Evolutionary conservation across 2,888 invertebrate species (phyloP), one percentile per base, ranked within the genome.

Genomic region (Caradrina clavipalpis): DNA sequence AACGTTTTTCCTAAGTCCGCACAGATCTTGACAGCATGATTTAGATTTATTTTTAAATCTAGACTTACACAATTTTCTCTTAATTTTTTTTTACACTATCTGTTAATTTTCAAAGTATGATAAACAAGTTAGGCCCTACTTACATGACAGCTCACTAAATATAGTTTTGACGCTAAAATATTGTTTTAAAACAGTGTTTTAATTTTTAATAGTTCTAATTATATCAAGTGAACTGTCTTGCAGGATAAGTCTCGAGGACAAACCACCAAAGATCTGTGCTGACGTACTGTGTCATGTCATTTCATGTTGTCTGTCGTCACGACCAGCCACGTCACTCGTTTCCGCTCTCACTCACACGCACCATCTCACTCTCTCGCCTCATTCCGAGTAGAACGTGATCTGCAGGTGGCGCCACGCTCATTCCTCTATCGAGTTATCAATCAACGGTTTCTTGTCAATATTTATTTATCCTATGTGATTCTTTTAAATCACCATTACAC

Each of bases 281-380:
- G 76, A 77, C 67, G 62, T 67, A 73, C 69, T 86, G 81, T 88
- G 70, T 83, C 82, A 84, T 84, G 63, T 84, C 81, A 89, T 91
- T 88, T 88, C 90, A 92, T 92, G 80, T 90, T 90, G 85, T 91
- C 87, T 91, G 89, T 92, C 87, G 90, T 84, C 93, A 92, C 93
- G 92, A 88, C 87, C 90, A 92, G 92, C 91, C 92, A 92, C 92
- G 94, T 93, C 95, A 95, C 93, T 90, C 92, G 93, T 95, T 95
- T 95, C 94, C 94, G 93, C 94, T 95, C 94, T 92, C 95, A 93
- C 93, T 94, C 93, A 92, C 94, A 90, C 94, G 94, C 95, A 94
- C 94, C 93, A 93, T 94, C 91, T 94, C 95, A 94, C 94, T 93
- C 91, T 93, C 85, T 93, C 92, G 93, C 93, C 93, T 94, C 95